Base-by-base conservation (phyloP, 2,888 invertebrate genomes). In the Acheta domesticus region DNA sequence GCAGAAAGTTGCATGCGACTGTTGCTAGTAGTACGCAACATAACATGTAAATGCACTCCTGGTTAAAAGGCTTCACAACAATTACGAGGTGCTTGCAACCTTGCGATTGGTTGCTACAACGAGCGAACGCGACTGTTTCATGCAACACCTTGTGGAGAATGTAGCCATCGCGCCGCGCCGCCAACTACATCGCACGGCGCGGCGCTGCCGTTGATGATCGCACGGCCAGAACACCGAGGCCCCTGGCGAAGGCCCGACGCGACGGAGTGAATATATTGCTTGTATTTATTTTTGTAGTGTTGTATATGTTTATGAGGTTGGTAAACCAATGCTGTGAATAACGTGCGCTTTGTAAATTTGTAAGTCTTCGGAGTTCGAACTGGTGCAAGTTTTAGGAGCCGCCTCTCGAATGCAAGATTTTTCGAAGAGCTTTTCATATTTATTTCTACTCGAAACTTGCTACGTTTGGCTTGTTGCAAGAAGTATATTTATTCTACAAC, bases 271-370 rank as follows among this genome's bases (percentile, higher is more conserved):
- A 62, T 62, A 62, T 62, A 62, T 19, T 62, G 62, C 62, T 62
- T 62, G 62, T n/a, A 62, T 62, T 62, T 62, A 62, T 62, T 62
- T 62, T 62, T 62, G 62, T 62, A 62, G 62, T 62, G 62, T 62
- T n/a, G 62, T n/a, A 62, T 36, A 36, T 36, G 36, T 62, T 62
- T 19, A 62, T 16, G 62, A 62, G 14, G 14, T 62, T 62, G 62
- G 62, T 62, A 62, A 62, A 62, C 62, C 14, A 62, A 62, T 62
- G 62, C 62, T 62, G 14, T 62, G 62, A 62, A 62, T 62, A 62
- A 62, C 62, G 62, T n/a, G 62, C 62, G 62, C 62, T 62, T 62
- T 62, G 62, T 62, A 62, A 12, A 62, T 62, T 62, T 62, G 62
- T 62, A 62, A 62, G 62, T 62, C 14, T 62, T n/a, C 62, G 62